Conservation (phyloP, 2,113 vertebrate genomes). For the Pitta sordida region DNA sequence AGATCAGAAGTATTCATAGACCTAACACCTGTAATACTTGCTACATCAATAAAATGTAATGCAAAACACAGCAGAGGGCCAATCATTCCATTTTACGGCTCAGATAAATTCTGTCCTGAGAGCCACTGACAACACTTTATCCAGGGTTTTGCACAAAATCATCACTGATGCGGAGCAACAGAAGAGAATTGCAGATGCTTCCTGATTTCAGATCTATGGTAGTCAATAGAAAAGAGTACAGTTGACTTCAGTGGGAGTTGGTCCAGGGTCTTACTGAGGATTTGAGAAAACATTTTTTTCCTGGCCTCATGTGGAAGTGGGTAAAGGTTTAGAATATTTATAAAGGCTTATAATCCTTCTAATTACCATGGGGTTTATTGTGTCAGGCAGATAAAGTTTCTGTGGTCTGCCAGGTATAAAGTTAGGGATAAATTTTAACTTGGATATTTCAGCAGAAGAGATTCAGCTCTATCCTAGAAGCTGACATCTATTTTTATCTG, state of each 20-base stretch:
- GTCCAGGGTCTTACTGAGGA: neutral
- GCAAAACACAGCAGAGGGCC: neutral
- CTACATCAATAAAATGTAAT: neutral
- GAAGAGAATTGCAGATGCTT: neutral
- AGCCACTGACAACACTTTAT: neutral
- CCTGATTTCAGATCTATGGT: neutral
- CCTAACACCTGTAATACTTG: neutral
- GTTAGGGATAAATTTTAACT: neutral
- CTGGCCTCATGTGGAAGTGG: neutral
- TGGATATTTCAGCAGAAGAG: neutral
- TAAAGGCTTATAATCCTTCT: slow-evolving; percentile 2
- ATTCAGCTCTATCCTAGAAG: neutral
- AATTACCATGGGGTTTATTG: neutral
- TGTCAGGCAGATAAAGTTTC: neutral
- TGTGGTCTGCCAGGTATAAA: neutral
- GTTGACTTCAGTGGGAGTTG: neutral
- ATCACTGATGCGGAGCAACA: neutral
- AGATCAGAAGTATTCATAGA: neutral
- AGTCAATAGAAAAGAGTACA: neutral
- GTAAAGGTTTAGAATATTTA: slow-evolving; percentile 15
- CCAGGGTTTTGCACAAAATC: neutral
- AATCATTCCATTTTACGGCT: neutral
- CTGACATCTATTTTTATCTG: neutral
- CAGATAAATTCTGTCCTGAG: neutral
- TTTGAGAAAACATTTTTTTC: neutral